Conservation (phyloP, 2,888 invertebrate genomes). For the Nephrotoma appendiculata region DNA sequence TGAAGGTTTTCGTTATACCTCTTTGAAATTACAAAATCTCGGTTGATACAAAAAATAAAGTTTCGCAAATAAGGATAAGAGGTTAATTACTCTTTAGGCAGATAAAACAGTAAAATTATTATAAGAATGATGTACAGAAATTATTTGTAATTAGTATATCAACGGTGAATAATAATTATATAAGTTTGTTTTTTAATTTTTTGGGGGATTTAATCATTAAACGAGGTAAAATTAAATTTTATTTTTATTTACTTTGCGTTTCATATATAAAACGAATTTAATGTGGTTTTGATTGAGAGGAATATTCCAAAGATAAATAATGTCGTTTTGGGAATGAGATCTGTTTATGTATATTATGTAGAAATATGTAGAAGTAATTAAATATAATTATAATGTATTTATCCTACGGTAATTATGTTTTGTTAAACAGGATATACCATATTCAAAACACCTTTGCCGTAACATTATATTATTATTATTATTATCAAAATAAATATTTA, state of each 20-base stretch:
- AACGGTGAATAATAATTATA: not conserved
- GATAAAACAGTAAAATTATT: not conserved
- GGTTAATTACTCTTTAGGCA: not conserved
- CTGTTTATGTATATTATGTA: no score
- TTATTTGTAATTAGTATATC: not conserved
- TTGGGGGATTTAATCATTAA: not conserved
- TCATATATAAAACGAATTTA: not conserved
- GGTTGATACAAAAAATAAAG: not conserved
- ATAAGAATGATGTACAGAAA: not conserved
- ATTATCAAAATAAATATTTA: no score
- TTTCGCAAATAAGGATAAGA: not conserved
- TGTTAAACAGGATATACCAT: no score
- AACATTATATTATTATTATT: no score
- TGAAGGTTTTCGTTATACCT: not conserved
- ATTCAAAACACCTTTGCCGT: no score
- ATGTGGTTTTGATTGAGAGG: not conserved
- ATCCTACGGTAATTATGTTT: no score
- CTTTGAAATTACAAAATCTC: not conserved
- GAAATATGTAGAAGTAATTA: no score
- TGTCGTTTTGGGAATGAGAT: no score
- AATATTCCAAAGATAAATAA: not conserved
- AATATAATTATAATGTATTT: no score
- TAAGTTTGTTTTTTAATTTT: not conserved
- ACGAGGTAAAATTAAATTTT: not conserved
- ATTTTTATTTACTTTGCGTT: not conserved